Percentiles rank a stretch among this genome's conserved stretches.
phyloP scores from a whole-genome alignment of 2,888 invertebrate genomes.

The Calliopum simillimum region DNA sequence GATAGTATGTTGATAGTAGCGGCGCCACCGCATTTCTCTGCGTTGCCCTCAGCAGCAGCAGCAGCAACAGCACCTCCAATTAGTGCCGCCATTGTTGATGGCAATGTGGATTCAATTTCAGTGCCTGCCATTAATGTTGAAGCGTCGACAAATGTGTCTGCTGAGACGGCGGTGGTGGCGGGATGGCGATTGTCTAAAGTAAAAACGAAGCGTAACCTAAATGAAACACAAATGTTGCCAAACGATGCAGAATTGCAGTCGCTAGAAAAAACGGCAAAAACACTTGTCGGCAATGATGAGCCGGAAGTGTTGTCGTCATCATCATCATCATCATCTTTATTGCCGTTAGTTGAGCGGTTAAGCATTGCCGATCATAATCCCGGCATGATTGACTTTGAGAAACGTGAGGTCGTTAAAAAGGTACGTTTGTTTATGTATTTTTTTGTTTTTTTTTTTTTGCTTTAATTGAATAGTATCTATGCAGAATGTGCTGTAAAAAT shows the following conservation, averaged over 20 bases:
- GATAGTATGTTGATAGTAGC: constrained; percentile 39
- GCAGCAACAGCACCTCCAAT: constrained; percentile 38
- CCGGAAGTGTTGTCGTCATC: constrained; percentile 20
- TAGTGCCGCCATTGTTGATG: constrained; percentile 58
- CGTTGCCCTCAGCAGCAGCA: background rate
- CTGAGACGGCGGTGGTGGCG: constrained; percentile 39
- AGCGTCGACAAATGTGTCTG: constrained; percentile 23
- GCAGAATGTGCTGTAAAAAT: no score
- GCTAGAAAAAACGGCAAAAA: constrained; percentile 1
- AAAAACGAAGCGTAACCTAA: constrained; percentile 39
- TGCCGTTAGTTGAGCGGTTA: constrained; percentile 41
- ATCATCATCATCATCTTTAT: constrained; percentile 14
- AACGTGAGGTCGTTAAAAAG: constrained; percentile 66
- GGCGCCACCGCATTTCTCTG: background rate
- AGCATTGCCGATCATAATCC: constrained; percentile 62
- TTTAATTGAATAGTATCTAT: no score
- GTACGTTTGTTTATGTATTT: no score
- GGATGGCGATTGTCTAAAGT: constrained; percentile 8
- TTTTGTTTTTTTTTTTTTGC: no score
- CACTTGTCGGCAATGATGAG: constrained; percentile 2
- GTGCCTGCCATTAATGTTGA: constrained; percentile 54
- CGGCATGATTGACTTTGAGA: constrained; percentile 62
- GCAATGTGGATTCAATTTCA: constrained; percentile 63
- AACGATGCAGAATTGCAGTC: background rate
- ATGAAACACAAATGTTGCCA: constrained; percentile 8